Evolutionary conservation across 2,797 vertebrate species (phyloP).

Genomic region (Microctenopoma steveboyesi): DNA sequence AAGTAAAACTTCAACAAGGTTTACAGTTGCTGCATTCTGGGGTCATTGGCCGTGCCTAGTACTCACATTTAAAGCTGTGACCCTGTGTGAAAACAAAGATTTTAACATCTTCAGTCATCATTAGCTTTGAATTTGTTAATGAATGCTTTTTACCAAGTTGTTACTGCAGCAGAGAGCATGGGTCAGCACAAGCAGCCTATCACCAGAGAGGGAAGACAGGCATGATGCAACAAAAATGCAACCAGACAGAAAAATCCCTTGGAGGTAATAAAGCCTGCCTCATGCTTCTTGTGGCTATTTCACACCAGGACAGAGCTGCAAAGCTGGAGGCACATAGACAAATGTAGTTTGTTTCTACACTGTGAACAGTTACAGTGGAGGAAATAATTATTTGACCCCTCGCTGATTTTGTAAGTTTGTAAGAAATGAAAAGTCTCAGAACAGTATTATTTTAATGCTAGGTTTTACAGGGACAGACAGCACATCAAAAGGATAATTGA

Average conservation of each 20-base stretch:
- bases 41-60: constrained; percentile 14
- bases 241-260: constrained; percentile 67
- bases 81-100: constrained; percentile 18
- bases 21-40: constrained; percentile 17
- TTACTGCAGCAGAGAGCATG: constrained; percentile 31
- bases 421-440: no score
- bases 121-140: constrained; percentile 49
- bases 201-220: constrained; percentile 48
- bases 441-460: no score
- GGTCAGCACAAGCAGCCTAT: constrained; percentile 44
- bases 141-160: constrained; percentile 33
- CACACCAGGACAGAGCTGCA: constrained; percentile 6
- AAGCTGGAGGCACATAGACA: constrained; percentile 17
- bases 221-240: constrained; percentile 77
- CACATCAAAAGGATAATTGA: no score
- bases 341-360: constrained; percentile 13
- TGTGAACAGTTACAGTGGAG: constrained; percentile 10
- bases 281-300: constrained; percentile 49
- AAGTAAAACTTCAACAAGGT: constrained; percentile 19
- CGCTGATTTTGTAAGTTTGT: no score
- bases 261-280: constrained; percentile 41
- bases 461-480: no score
- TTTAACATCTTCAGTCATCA: constrained; percentile 22
- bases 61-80: constrained; percentile 12
- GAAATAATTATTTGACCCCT: no score